Conservation (phyloP, 2,888 invertebrate species). For the Nephrotoma guestfalica region DNA sequence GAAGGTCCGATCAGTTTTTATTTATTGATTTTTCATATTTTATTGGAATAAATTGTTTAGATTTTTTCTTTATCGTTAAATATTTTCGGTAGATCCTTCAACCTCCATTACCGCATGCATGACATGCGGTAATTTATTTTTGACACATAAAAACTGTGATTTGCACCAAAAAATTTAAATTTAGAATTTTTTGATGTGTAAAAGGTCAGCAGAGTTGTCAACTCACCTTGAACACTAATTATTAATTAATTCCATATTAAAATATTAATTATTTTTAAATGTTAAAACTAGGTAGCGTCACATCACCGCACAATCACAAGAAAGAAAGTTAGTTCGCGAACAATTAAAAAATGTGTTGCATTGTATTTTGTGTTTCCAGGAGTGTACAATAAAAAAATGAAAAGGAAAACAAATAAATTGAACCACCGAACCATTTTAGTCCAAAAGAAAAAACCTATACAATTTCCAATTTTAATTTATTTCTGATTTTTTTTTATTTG, state of each 20-base stretch:
- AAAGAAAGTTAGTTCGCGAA: conserved; percentile 8
- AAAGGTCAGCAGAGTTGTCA: not conserved
- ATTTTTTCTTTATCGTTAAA: conserved; percentile 11
- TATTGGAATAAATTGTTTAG: not conserved
- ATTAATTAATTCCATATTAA: not conserved
- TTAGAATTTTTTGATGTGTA: not conserved
- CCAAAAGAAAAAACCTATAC: conserved; percentile 36
- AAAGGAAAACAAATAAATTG: conserved; percentile 17
- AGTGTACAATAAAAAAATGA: conserved; percentile 8
- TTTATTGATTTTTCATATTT: conserved; percentile 9
- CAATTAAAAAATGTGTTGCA: not conserved
- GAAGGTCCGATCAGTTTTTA: conserved; percentile 10
- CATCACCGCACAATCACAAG: not conserved
- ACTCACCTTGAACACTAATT: conserved; percentile 5
- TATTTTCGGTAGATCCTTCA: conserved; percentile 26
- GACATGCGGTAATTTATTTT: conserved; percentile 3
- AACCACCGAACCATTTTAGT: conserved; percentile 32
- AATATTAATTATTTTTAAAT: conserved; percentile 12
- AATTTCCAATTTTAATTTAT: conserved; percentile 15
- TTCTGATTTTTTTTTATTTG: not conserved
- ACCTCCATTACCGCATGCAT: conserved; percentile 7
- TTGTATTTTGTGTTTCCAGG: not conserved
- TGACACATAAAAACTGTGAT: conserved; percentile 3
- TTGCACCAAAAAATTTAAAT: not conserved
- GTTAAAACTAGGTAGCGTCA: conserved; percentile 4